Percentiles rank a stretch among this genome's conserved stretches.
These are phyloP conservation scores for Anastrepha ludens DNA, from an alignment of 1,140 invertebrate species.

Conservation along the genomic window DNA sequence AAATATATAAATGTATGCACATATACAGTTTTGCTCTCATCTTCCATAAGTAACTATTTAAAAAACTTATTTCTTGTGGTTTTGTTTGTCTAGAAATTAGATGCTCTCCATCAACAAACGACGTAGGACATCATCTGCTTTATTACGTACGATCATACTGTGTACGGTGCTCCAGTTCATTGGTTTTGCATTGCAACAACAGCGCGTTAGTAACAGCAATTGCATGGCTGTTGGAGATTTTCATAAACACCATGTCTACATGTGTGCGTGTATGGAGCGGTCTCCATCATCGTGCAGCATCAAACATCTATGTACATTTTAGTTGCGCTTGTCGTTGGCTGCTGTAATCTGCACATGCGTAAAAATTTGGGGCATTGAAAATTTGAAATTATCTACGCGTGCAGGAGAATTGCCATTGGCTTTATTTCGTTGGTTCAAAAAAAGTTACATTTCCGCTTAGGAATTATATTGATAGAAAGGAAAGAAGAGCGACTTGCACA, in stretches of 20 bases:
- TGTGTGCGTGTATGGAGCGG: neutral
- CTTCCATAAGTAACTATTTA: neutral
- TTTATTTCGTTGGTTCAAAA: too few species aligned
- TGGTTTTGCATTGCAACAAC: constrained; percentile 30
- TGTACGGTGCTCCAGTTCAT: neutral
- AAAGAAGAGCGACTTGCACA: too few species aligned
- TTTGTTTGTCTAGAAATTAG: constrained; percentile 51
- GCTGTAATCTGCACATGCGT: constrained; percentile 51
- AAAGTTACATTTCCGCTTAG: too few species aligned
- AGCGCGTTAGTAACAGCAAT: neutral
- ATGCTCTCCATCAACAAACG: constrained; percentile 44
- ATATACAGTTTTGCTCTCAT: neutral
- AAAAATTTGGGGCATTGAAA: constrained; percentile 41
- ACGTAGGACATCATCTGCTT: neutral
- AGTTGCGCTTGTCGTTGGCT: constrained; percentile 30
- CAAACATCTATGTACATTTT: neutral
- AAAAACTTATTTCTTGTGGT: constrained; percentile 1
- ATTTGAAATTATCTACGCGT: constrained; percentile 1
- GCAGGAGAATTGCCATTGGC: neutral
- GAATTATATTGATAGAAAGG: too few species aligned
- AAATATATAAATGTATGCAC: too few species aligned
- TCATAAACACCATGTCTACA: neutral
- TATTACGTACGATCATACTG: neutral
- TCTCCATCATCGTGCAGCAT: too few species aligned
- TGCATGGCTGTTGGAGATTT: neutral